Evolutionary conservation across 2,797 vertebrate species (phyloP).

Genomic region (Tolypeutes matacus): DNA sequence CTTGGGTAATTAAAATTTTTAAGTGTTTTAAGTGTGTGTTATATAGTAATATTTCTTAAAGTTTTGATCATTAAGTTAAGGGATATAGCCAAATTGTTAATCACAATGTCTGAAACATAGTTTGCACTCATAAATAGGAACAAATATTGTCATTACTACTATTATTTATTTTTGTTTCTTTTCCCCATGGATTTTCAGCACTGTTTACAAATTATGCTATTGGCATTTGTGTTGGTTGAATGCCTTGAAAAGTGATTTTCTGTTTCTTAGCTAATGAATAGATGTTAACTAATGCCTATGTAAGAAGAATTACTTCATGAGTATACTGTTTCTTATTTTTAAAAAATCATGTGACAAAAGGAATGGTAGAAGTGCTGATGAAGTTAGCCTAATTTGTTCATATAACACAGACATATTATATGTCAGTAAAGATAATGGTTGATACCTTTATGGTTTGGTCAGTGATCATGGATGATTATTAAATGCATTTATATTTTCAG

Average conservation of each 20-base stretch:
- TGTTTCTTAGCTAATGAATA: conserved; percentile 47
- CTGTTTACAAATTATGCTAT: not conserved
- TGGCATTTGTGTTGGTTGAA: conserved; percentile 9
- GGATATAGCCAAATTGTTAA: not conserved
- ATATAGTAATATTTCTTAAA: not conserved
- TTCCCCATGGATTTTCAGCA: not conserved
- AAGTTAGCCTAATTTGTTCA: not conserved
- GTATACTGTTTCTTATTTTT: not conserved
- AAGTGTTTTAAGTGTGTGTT: not conserved
- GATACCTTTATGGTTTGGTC: not conserved
- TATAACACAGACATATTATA: not conserved
- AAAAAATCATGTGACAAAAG: not conserved
- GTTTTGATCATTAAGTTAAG: conserved; percentile 9
- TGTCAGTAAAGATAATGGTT: not conserved
- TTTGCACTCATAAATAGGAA: not conserved
- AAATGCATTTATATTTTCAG: not conserved
- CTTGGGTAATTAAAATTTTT: not conserved
- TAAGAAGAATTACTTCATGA: not conserved
- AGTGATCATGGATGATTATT: not conserved
- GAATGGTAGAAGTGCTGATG: not conserved
- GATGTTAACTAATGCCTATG: not conserved
- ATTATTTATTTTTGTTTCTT: conserved; percentile 3
- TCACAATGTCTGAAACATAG: not conserved
- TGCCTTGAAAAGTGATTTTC: conserved; percentile 32
- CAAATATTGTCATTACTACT: not conserved